Conservation (phyloP, 2,797 vertebrate species). For the Semaprochilodus insignis region DNA sequence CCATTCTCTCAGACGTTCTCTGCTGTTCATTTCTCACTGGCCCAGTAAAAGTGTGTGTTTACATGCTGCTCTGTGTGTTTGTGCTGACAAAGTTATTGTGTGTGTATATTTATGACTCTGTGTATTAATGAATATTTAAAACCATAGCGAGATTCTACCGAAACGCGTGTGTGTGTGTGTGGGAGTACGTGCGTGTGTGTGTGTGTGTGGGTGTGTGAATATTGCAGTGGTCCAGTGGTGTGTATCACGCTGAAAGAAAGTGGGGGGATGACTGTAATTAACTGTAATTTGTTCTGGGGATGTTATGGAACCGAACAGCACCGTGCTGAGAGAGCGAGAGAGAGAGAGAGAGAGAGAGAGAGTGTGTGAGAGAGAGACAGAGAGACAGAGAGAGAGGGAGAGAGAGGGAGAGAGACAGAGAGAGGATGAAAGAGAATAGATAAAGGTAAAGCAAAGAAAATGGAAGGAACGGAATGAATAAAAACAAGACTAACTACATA, state of each 20-base stretch:
- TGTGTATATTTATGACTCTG: neutral
- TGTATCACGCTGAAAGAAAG: conserved; percentile 63
- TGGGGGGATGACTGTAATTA: conserved; percentile 76
- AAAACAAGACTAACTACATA: neutral
- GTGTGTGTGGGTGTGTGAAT: conserved; percentile 33
- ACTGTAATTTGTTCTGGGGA: conserved; percentile 75
- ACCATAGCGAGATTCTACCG: neutral
- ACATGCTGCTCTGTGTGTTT: neutral
- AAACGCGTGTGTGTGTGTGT: conserved; percentile 23
- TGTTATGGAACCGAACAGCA: conserved; percentile 65
- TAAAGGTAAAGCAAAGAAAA: conserved; percentile 28
- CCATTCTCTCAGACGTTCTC: conserved; percentile 9
- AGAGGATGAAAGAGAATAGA: neutral
- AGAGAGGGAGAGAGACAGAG: no score
- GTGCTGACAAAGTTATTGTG: neutral
- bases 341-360: neutral
- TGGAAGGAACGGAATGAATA: conserved; percentile 8
- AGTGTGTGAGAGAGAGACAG: neutral
- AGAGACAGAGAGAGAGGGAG: no score
- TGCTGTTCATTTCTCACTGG: neutral
- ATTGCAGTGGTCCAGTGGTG: conserved; percentile 45
- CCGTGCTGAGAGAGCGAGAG: neutral
- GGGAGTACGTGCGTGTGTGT: no score
- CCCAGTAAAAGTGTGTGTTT: neutral
- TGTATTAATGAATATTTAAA: neutral